A percentile compares a stretch with the other conserved stretches of the same genome.
Conservation (phyloP, 2,888 invertebrate genomes). For the Mythimna vitellina region DNA sequence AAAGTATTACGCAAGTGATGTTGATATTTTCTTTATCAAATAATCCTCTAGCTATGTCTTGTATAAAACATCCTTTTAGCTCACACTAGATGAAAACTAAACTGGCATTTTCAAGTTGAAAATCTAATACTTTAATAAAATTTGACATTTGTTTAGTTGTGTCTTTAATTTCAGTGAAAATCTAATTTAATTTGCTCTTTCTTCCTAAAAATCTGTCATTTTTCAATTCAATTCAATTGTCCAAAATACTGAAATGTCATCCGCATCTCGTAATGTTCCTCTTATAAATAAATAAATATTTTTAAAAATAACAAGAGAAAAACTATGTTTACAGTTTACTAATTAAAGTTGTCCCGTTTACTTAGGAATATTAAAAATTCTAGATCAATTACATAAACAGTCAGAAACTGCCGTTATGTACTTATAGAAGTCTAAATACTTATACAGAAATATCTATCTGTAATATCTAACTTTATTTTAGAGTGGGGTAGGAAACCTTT, state of each 20-base stretch:
- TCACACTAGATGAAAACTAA: too few relatives aligned
- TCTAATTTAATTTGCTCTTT: too few relatives aligned
- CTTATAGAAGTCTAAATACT: slow-evolving; percentile 42
- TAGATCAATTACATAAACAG: slow-evolving; percentile 34
- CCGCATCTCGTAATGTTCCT: background rate
- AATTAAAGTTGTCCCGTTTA: background rate
- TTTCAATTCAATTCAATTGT: background rate
- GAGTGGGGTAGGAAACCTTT: slow-evolving; percentile 8
- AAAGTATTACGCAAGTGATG: too few relatives aligned
- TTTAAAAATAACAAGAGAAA: background rate
- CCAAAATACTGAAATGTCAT: slow-evolving; percentile 1
- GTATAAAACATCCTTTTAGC: too few relatives aligned
- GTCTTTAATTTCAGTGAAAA: too few relatives aligned
- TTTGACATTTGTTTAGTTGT: too few relatives aligned
- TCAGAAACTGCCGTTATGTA: slow-evolving; percentile 50
- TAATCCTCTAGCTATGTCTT: too few relatives aligned
- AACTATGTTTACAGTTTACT: background rate
- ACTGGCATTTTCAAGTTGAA: too few relatives aligned
- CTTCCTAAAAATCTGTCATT: slow-evolving; percentile 1
- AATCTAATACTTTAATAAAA: too few relatives aligned
- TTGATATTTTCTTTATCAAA: too few relatives aligned
- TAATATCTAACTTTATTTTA: slow-evolving; percentile 10
- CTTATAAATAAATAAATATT: slow-evolving; percentile 19
- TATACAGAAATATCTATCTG: slow-evolving; percentile 7
- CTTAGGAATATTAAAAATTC: background rate